Conservation (phyloP, 1,140 invertebrate species). For the Drosophila kanapiae region DNA sequence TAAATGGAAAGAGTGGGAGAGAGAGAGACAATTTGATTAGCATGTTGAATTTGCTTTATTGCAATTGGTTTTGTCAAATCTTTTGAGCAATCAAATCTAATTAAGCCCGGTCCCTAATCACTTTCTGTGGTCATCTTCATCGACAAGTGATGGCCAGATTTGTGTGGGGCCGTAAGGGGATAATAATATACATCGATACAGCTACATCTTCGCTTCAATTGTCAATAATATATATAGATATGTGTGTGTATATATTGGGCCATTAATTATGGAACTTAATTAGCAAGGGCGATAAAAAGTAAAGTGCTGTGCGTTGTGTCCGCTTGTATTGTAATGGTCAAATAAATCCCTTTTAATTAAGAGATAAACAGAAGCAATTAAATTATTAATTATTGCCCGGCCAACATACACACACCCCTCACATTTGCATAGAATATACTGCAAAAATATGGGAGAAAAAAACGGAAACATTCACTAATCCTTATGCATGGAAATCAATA, state of each 20-base stretch:
- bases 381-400: slow-evolving; percentile 80
- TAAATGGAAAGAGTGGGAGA: slow-evolving; percentile 36
- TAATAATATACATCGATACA: neutral
- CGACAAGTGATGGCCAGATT: slow-evolving; percentile 20
- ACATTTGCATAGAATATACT: slow-evolving; percentile 54
- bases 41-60: slow-evolving; percentile 60
- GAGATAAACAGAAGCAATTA: slow-evolving; percentile 85
- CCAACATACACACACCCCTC: slow-evolving; percentile 6
- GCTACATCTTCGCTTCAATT: slow-evolving; percentile 20
- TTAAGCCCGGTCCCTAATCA: slow-evolving; percentile 72
- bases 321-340: slow-evolving; percentile 50
- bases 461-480: slow-evolving; percentile 33
- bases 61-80: slow-evolving; percentile 59
- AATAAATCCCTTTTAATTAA: slow-evolving; percentile 85
- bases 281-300: slow-evolving; percentile 79
- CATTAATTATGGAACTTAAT: slow-evolving; percentile 81
- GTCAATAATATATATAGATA: slow-evolving; percentile 23
- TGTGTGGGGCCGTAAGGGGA: neutral
- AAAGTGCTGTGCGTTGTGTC: slow-evolving; percentile 57
- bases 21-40: slow-evolving; percentile 70
- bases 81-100: slow-evolving; percentile 83
- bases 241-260: slow-evolving; percentile 13
- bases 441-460: slow-evolving; percentile 16
- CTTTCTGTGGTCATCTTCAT: slow-evolving; percentile 67
- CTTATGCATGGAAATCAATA: slow-evolving; percentile 62